phyloP scores from a whole-genome alignment of 92 coral and sea anemone species.

The Parazoanthus swiftii region DNA sequence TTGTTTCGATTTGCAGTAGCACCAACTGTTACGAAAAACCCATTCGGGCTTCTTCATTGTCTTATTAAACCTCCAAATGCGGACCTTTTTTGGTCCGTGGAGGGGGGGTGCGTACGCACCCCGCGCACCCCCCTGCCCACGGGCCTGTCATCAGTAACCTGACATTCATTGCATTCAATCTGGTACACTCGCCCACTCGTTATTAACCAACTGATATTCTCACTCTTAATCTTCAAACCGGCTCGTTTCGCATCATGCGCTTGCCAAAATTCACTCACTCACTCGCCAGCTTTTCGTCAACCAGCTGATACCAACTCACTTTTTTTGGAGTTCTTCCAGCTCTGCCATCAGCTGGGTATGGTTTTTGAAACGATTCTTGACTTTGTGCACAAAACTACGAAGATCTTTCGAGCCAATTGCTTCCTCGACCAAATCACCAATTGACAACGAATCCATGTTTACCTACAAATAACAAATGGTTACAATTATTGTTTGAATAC shows the following conservation, averaged over 20 bases:
- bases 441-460: conserved; percentile 54
- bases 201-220: too few relatives aligned
- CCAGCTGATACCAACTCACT: conserved; percentile 53
- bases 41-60: too few relatives aligned
- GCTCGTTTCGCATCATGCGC: neutral
- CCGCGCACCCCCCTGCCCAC: too few relatives aligned
- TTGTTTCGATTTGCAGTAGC: too few relatives aligned
- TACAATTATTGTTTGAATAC: neutral
- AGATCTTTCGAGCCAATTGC: conserved; percentile 41
- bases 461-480: conserved; percentile 44
- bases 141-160: neutral
- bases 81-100: too few relatives aligned
- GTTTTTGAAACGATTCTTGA: conserved; percentile 63
- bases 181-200: neutral
- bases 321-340: conserved; percentile 60
- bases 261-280: neutral
- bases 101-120: too few relatives aligned
- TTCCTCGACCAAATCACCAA: conserved; percentile 61
- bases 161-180: neutral
- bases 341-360: conserved; percentile 54
- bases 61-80: too few relatives aligned
- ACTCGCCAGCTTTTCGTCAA: neutral
- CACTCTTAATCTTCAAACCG: neutral
- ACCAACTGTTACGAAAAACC: too few relatives aligned
- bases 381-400: conserved; percentile 55